Evolutionary conservation across 1,140 invertebrate genomes (phyloP), one percentile per base, ranked within the genome.

Genomic region (Cyphomyrmex costatus): DNA sequence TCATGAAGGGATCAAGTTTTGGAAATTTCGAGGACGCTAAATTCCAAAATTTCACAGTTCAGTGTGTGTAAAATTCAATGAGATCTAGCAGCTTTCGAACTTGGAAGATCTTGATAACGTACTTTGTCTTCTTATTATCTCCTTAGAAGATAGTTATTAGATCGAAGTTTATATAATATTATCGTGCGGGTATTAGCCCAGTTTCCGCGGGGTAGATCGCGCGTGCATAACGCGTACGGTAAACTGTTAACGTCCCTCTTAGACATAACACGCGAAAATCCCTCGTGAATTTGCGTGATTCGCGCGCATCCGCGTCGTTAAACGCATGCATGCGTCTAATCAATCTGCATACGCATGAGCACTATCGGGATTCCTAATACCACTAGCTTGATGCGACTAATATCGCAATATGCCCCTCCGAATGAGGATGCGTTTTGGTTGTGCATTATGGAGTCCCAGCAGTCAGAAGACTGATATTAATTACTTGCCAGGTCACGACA

Each of bases 381-480:
- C 24, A 8, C 68, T 16, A 83, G 42, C 68, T 74, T 83, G 79
- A 74, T 53, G 79, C 68, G 51, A 73, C 79, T 82, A 73, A 82
- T 82, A 82, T 82, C 53, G 79, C 68, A 73, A 82, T 82, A 82
- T 70, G 77, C 77, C 49, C 36, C 49, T 74, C 36, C 27, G 53
- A 83, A 83, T 36, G 68, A n/a, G 66, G 53, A 83, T 83, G 53
- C 68, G n/a, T 60, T 83, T 83, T 83, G 79, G 36, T 61, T 83
- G 68, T 83, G 68, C 68, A 83, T 83, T 60, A 74, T 14, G 49
- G 46, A 73, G 65, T 70, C 33, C 21, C 49, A 56, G 51, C 79
- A 73, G 68, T 24, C 63, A 53, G 68, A 83, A 83, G 68, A 74
- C 79, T 74, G 79, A 60, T 83, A 83, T 73, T 83, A 73, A 83